A percentile compares a stretch with the other conserved stretches of the same genome.
phyloP scores from a whole-genome alignment of 1,140 invertebrate species.

The Dendrolimus kikuchii region DNA sequence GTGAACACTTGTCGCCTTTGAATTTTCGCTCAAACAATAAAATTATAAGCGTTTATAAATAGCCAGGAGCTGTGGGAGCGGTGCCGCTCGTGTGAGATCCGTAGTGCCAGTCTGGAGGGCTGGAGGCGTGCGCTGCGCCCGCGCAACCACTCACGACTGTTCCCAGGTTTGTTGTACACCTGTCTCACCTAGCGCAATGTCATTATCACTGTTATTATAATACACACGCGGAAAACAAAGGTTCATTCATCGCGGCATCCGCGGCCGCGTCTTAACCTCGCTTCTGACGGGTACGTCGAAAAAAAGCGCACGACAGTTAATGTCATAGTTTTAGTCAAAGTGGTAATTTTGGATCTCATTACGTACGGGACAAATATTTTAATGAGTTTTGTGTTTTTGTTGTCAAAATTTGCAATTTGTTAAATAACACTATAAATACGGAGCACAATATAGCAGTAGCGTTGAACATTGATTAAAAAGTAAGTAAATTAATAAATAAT shows the following conservation, averaged over 20 bases:
- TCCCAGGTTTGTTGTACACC: slow-evolving; percentile 50
- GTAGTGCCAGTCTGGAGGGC: slow-evolving; percentile 42
- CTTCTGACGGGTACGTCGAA: slow-evolving; percentile 13
- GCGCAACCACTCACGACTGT: slow-evolving; percentile 42
- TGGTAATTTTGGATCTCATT: neutral
- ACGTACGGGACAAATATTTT: too few species aligned
- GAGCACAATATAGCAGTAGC: too few species aligned
- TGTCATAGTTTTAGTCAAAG: slow-evolving; percentile 6
- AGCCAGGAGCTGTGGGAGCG: slow-evolving; percentile 24
- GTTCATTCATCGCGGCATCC: slow-evolving; percentile 31
- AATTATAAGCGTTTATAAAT: slow-evolving; percentile 69
- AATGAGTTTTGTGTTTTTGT: too few species aligned
- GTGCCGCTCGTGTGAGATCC: slow-evolving; percentile 17
- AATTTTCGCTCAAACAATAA: slow-evolving; percentile 67
- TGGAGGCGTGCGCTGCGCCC: slow-evolving; percentile 51
- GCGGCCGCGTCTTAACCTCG: slow-evolving; percentile 13
- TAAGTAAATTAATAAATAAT: too few species aligned
- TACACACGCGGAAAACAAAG: slow-evolving; percentile 44
- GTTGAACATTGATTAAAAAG: too few species aligned
- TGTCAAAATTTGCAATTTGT: too few species aligned
- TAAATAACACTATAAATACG: too few species aligned
- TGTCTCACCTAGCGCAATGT: slow-evolving; percentile 58
- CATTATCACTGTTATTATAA: slow-evolving; percentile 65
- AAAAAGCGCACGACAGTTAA: slow-evolving; percentile 15
- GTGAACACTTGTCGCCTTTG: slow-evolving; percentile 56